Evolutionary conservation across 2,888 invertebrate species (phyloP), one percentile per base, ranked within the genome.

Genomic region (Tinea pellionella): DNA sequence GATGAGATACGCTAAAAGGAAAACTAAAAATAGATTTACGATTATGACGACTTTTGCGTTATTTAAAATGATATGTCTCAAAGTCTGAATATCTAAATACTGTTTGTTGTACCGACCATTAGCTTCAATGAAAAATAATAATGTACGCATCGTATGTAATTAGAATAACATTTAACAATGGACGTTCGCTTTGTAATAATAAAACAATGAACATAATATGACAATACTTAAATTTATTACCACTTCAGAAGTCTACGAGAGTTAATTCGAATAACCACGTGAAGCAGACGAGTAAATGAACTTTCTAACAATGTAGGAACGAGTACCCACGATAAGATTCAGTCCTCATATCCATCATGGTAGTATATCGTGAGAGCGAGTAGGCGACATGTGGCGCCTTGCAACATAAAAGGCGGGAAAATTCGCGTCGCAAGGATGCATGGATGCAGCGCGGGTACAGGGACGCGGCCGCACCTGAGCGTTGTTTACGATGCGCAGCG

Each of bases 401-500:
- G 16, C 13, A 29, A 32, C 4, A 55, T 19, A 13, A 55, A 55
- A 55, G 55, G 55, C 55, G 55, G 55, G 32, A 57, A 57, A 53
- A 53, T 7, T 13, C 13, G 55, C 19, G 55, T 19, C 42, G 19
- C 59, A 19, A 32, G 58, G 58, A 58, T 15, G 58, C 37, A 15
- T 37, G 19, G 42, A 59, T 37, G 57, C 58, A 58, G 58, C 41
- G 32, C 53, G 59, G 19, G 60, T 42, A n/a, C 9, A 47, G 30
- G 51, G 32, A 51, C 30, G 51, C 59, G 60, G 59, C 55, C 60
- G 61, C 59, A 37, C 53, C 60, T 61, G 61, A 61, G 58, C 42
- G 58, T 58, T 60, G 57, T 61, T 60, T 57, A 60, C 61, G 57
- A 29, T 41, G 61, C 60, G 60, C 57, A 42, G 61, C 63, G 60